These are phyloP conservation scores for Nomada hirtipes DNA, from an alignment of 2,888 invertebrate genomes.

Conservation along the genomic window DNA sequence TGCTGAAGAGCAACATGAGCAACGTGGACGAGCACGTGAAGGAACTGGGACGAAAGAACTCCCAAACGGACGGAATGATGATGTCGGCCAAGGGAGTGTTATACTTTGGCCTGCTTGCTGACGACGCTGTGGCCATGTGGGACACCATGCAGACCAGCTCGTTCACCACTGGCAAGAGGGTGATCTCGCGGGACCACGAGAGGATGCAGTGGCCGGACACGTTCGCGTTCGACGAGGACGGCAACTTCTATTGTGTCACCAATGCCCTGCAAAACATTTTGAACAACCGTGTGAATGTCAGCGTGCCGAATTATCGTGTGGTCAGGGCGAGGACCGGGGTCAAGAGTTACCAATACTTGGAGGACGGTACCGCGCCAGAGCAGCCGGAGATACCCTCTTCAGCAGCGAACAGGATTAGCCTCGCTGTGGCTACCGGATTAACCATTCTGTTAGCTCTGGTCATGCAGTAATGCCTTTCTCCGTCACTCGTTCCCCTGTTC, in stretches of 20 bases:
- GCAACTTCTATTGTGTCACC: constrained; percentile 89
- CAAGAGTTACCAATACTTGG: constrained; percentile 87
- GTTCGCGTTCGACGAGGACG: constrained; percentile 88
- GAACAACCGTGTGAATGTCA: constrained; percentile 86
- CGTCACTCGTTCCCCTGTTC: not conserved
- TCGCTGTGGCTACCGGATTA: constrained; percentile 63
- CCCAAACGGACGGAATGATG: constrained; percentile 91
- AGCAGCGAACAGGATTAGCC: constrained; percentile 61
- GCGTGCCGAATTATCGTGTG: constrained; percentile 89
- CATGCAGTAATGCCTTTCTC: constrained; percentile 49
- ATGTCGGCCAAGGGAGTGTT: constrained; percentile 90
- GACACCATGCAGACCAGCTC: constrained; percentile 87
- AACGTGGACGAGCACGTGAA: constrained; percentile 84
- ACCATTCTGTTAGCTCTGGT: constrained; percentile 58
- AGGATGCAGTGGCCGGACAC: constrained; percentile 91
- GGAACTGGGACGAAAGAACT: constrained; percentile 87
- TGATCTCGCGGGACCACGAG: constrained; percentile 88
- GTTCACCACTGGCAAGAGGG: constrained; percentile 86
- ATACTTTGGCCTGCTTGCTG: constrained; percentile 89
- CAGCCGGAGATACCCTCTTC: constrained; percentile 71
- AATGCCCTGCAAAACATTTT: constrained; percentile 89
- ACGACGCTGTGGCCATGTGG: constrained; percentile 90
- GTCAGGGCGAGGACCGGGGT: constrained; percentile 86
- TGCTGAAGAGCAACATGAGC: constrained; percentile 86
- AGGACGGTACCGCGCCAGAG: constrained; percentile 75